A percentile compares a stretch with the other conserved stretches of the same genome.
phyloP scores from a whole-genome alignment of 2,797 vertebrate species.

The Gambusia yucatana region DNA sequence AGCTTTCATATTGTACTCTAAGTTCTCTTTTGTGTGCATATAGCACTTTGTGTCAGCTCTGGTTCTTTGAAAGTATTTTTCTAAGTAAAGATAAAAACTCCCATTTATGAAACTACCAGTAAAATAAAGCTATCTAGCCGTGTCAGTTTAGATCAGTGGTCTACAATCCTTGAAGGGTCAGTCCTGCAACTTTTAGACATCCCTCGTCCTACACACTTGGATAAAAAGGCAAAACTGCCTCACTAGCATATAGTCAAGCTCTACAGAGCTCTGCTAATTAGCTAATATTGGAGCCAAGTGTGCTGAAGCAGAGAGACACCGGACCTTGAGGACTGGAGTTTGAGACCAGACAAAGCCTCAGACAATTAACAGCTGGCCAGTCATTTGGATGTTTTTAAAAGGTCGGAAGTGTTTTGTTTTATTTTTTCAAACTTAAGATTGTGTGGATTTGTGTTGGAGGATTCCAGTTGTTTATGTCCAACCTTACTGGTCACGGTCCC shows the following conservation, averaged over 20 bases:
- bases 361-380: background rate
- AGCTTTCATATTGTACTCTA: background rate
- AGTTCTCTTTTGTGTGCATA: background rate
- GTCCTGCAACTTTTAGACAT: no score
- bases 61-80: background rate
- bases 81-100: background rate
- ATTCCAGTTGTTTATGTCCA: slow-evolving; percentile 8
- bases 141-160: background rate
- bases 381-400: background rate
- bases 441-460: slow-evolving; percentile 13
- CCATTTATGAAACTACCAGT: background rate
- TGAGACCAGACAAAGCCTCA: background rate
- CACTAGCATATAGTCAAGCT: no score
- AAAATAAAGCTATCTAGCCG: background rate
- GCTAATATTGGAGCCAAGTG: no score
- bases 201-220: no score
- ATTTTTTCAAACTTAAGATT: background rate
- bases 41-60: no score
- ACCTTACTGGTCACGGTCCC: slow-evolving; percentile 29
- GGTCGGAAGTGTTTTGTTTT: background rate
- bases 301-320: no score
- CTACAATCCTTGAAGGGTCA: no score
- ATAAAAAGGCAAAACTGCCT: no score
- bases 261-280: no score
- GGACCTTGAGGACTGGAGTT: no score